Conservation (phyloP, 2,113 vertebrate genomes). For the Orientallactaga bullata region DNA sequence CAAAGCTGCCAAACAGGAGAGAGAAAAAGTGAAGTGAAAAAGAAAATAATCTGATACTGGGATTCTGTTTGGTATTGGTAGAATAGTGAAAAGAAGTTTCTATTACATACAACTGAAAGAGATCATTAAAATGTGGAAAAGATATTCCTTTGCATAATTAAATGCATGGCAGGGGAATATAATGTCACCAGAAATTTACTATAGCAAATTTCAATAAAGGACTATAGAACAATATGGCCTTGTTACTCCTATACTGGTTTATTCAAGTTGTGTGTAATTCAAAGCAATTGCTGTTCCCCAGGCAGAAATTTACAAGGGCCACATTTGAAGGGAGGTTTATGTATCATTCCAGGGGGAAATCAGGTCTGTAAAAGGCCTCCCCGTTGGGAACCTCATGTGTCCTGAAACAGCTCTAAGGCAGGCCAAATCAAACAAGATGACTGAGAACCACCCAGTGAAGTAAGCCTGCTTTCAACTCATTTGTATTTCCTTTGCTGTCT, state of each 20-base stretch:
- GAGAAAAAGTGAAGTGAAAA: neutral
- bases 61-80: conserved; percentile 27
- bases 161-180: conserved; percentile 42
- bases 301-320: conserved; percentile 75
- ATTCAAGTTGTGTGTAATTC: conserved; percentile 75
- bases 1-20: neutral
- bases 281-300: conserved; percentile 77
- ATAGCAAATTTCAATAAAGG: conserved; percentile 55
- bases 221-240: conserved; percentile 68
- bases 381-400: conserved; percentile 66
- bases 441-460: conserved; percentile 68
- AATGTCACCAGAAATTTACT: conserved; percentile 64
- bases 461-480: conserved; percentile 19
- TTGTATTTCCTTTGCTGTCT: conserved; percentile 42
- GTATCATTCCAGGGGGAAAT: conserved; percentile 77
- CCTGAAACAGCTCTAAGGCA: conserved; percentile 56
- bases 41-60: neutral
- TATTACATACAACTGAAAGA: conserved; percentile 63
- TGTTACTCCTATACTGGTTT: conserved; percentile 68
- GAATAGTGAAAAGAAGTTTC: conserved; percentile 48
- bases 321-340: conserved; percentile 60
- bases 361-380: conserved; percentile 69
- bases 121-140: conserved; percentile 6
- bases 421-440: conserved; percentile 70
- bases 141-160: conserved; percentile 56